These are phyloP conservation scores for Lepidothrix coronata DNA, from an alignment of 2,113 vertebrate genomes.

Conservation along the genomic window DNA sequence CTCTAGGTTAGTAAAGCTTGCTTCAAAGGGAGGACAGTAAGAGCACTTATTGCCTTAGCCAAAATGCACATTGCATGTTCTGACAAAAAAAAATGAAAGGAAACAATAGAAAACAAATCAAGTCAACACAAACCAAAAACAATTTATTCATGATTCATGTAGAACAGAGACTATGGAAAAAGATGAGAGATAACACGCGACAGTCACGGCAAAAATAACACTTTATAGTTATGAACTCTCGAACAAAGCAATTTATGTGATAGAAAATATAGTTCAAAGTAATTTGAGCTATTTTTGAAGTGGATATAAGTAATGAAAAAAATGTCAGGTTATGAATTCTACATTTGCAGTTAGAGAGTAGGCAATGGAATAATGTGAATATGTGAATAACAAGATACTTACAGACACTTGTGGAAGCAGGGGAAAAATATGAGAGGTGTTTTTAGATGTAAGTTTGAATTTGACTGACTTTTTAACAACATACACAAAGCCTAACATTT, in stretches of 20 bases:
- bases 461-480: conserved; percentile 5
- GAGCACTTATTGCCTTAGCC: not conserved
- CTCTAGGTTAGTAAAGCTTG: not conserved
- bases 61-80: not conserved
- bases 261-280: not conserved
- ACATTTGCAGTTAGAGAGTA: not conserved
- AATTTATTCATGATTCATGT: not conserved
- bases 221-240: not conserved
- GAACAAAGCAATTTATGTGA: conserved; percentile 1
- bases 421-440: not conserved
- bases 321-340: not conserved
- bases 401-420: not conserved
- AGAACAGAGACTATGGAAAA: not conserved
- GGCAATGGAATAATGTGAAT: not conserved
- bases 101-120: not conserved
- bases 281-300: not conserved
- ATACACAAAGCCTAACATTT: not conserved
- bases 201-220: not conserved
- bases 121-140: not conserved
- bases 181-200: not conserved
- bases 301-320: not conserved
- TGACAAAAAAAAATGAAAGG: not conserved
- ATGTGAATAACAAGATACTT: not conserved
- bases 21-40: not conserved
- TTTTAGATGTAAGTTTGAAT: conserved; percentile 1